Percentiles rank a stretch among this genome's conserved stretches.
phyloP scores from a whole-genome alignment of 2,113 vertebrate genomes.

The Cynopterus brachyotis region DNA sequence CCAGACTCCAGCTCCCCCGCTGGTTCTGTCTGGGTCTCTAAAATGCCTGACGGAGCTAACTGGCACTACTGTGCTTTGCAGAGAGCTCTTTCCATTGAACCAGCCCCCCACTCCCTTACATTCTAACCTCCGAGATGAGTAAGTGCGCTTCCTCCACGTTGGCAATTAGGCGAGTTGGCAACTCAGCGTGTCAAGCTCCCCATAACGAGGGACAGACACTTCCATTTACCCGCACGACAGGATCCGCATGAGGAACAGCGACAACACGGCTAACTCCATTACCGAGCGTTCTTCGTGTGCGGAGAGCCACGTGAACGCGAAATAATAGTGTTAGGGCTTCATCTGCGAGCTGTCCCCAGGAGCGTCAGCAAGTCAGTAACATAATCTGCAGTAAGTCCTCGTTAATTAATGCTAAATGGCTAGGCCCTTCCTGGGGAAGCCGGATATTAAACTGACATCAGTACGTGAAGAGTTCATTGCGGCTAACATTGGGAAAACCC shows the following conservation, averaged over 20 bases:
- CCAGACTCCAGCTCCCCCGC: background rate
- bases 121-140: background rate
- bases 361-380: conserved; percentile 80
- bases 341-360: conserved; percentile 72
- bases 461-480: conserved; percentile 82
- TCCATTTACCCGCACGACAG: background rate
- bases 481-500: conserved; percentile 78
- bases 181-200: conserved; percentile 38
- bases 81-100: background rate
- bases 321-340: conserved; percentile 68
- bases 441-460: conserved; percentile 78
- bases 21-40: background rate
- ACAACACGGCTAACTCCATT: conserved; percentile 60
- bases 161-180: conserved; percentile 40
- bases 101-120: background rate
- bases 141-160: background rate
- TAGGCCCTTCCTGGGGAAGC: conserved; percentile 79
- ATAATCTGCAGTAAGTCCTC: conserved; percentile 85
- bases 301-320: conserved; percentile 44
- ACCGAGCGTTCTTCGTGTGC: background rate
- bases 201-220: conserved; percentile 44
- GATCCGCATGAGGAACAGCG: background rate
- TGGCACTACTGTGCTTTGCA: background rate
- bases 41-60: background rate
- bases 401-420: conserved; percentile 85